Evolutionary conservation across 2,113 vertebrate genomes (phyloP).

Genomic region (Pachycephala philippinensis): DNA sequence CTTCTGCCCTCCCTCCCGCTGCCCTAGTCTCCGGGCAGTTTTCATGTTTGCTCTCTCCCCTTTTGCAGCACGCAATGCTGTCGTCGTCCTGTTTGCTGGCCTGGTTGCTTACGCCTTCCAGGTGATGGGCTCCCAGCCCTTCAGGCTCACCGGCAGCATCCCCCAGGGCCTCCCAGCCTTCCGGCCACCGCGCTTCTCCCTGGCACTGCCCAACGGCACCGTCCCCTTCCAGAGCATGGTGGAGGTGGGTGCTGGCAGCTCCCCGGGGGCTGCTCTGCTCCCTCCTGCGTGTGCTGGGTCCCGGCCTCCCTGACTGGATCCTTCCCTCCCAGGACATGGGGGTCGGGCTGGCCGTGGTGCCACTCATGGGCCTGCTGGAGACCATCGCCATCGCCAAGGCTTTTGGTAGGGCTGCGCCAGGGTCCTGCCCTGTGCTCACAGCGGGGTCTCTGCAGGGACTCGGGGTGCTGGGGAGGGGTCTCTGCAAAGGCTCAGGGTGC

Average conservation of each 20-base stretch:
- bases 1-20: rapidly evolving
- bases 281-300: background rate
- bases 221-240: conserved; percentile 79
- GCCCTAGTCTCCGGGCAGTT: rapidly evolving
- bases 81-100: conserved; percentile 86
- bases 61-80: conserved; percentile 78
- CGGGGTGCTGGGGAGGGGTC: background rate
- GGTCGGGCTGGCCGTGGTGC: conserved; percentile 85
- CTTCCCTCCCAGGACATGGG: conserved; percentile 80
- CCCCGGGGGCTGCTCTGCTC: background rate
- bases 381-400: conserved; percentile 91
- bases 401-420: conserved; percentile 78
- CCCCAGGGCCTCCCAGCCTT: conserved; percentile 81
- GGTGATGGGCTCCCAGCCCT: conserved; percentile 71
- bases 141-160: conserved; percentile 84
- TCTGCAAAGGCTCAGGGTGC: background rate
- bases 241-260: conserved; percentile 65
- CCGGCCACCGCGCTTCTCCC: conserved; percentile 74
- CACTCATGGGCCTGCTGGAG: conserved; percentile 91
- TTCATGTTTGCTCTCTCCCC: rapidly evolving
- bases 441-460: background rate
- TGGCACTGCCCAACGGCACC: conserved; percentile 77
- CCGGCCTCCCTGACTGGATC: background rate
- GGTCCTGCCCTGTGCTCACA: rapidly evolving
- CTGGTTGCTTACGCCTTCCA: conserved; percentile 85